These are phyloP conservation scores for Climacteris rufus DNA, from an alignment of 2,113 vertebrate genomes.

Conservation along the genomic window DNA sequence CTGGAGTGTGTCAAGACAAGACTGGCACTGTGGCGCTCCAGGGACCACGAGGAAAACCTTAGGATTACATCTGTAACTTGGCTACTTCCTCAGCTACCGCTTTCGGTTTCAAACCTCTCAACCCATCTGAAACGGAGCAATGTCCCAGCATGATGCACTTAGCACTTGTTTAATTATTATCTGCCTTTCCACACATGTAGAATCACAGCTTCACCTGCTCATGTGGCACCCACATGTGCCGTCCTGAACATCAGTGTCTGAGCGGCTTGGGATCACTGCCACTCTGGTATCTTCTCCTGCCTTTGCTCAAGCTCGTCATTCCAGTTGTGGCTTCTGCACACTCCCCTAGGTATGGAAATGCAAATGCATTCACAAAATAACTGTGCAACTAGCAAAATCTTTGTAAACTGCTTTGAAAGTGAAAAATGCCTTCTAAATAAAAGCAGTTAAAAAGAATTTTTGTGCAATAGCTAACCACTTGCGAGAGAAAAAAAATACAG, in stretches of 20 bases:
- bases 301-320: fast-evolving
- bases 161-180: conserved; percentile 37
- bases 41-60: not conserved
- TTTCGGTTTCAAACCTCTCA: not conserved
- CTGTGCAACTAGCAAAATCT: not conserved
- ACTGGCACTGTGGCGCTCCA: not conserved
- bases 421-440: not conserved
- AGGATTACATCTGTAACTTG: not conserved
- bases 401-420: not conserved
- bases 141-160: conserved; percentile 40
- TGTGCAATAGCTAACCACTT: not conserved
- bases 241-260: not conserved
- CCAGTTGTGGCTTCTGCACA: fast-evolving
- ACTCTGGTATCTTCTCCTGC: not conserved
- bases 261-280: not conserved
- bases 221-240: conserved; percentile 52
- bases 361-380: not conserved
- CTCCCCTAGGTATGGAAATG: not conserved
- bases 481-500: not conserved
- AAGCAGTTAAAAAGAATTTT: not conserved
- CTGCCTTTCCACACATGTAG: conserved; percentile 5
- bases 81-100: not conserved
- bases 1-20: not conserved
- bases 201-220: conserved; percentile 43
- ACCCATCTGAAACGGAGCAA: not conserved